Percentiles rank a stretch among this genome's conserved stretches.
Evolutionary conservation across 2,888 invertebrate genomes (phyloP).

Genomic region (Corythucha ciliata): DNA sequence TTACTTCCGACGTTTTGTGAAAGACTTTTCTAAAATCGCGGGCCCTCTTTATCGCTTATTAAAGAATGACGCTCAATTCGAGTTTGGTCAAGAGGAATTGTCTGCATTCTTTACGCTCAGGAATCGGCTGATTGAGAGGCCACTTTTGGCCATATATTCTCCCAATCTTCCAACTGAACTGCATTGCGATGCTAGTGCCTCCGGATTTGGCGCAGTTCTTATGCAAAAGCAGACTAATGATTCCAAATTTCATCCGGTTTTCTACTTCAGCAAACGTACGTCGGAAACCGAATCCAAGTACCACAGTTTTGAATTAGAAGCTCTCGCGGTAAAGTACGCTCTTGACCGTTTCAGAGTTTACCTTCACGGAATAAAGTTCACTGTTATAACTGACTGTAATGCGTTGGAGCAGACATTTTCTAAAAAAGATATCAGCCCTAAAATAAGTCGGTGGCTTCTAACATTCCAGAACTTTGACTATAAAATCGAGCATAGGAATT

Average conservation of each 20-base stretch:
- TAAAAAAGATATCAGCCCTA: slow-evolving; percentile 5
- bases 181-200: slow-evolving; percentile 10
- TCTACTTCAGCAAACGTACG: slow-evolving; percentile 10
- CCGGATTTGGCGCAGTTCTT: slow-evolving; percentile 6
- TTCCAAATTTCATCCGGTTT: slow-evolving; percentile 13
- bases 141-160: slow-evolving; percentile 32
- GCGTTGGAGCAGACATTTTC: slow-evolving; percentile 2
- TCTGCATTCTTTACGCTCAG: slow-evolving; percentile 34
- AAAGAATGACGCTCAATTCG: slow-evolving; percentile 33
- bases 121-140: slow-evolving; percentile 26
- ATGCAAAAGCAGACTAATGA: slow-evolving; percentile 6
- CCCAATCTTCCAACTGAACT: slow-evolving; percentile 35
- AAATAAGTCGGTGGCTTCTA: slow-evolving; percentile 4
- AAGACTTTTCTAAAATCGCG: slow-evolving; percentile 33
- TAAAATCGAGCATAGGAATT: slow-evolving; percentile 1
- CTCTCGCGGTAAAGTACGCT: background rate
- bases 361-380: background rate
- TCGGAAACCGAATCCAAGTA: background rate
- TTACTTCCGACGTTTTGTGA: slow-evolving; percentile 37
- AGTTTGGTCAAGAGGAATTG: slow-evolving; percentile 32
- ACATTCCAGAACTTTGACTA: slow-evolving; percentile 7
- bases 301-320: slow-evolving; percentile 17
- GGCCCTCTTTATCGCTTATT: slow-evolving; percentile 36
- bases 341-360: slow-evolving; percentile 4
- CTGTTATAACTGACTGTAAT: slow-evolving; percentile 9